Conservation (phyloP, 2,888 invertebrate species). For the Torymus texanus region DNA sequence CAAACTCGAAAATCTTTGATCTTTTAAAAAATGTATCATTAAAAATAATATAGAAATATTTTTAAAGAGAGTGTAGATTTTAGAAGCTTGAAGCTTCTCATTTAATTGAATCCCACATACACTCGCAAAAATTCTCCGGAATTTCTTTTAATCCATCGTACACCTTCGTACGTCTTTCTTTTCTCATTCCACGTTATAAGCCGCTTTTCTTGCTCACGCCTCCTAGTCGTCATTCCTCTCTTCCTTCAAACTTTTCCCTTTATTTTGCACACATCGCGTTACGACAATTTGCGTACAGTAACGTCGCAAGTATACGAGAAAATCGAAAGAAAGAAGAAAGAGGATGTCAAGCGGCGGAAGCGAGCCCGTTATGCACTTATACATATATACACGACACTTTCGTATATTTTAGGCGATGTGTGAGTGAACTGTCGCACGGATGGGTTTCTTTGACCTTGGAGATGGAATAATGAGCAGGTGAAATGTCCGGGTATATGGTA, state of each 20-base stretch:
- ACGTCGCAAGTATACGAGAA: background rate
- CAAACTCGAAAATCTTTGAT: too few relatives aligned
- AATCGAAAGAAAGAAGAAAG: conserved; percentile 25
- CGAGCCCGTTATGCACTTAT: conserved; percentile 44
- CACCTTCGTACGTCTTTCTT: background rate
- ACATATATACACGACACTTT: conserved; percentile 33
- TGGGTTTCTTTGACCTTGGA: conserved; percentile 51
- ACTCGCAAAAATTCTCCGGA: background rate
- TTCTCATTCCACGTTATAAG: conserved; percentile 24
- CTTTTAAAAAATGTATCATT: too few relatives aligned
- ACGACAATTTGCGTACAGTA: conserved; percentile 39
- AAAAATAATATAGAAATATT: too few relatives aligned
- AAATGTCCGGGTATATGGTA: background rate
- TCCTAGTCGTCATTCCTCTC: background rate
- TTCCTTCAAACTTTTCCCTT: conserved; percentile 23
- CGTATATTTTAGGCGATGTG: conserved; percentile 7
- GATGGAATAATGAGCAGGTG: conserved; percentile 41
- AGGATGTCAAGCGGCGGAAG: conserved; percentile 49
- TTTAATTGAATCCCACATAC: conserved; percentile 26
- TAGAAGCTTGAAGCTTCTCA: conserved; percentile 8
- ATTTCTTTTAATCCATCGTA: conserved; percentile 35
- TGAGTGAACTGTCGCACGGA: background rate
- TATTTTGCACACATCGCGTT: conserved; percentile 13
- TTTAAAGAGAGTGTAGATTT: too few relatives aligned
- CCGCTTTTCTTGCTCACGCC: conserved; percentile 35